Evolutionary conservation across 2,888 invertebrate genomes (phyloP).

Genomic region (Oscheius sp.): DNA sequence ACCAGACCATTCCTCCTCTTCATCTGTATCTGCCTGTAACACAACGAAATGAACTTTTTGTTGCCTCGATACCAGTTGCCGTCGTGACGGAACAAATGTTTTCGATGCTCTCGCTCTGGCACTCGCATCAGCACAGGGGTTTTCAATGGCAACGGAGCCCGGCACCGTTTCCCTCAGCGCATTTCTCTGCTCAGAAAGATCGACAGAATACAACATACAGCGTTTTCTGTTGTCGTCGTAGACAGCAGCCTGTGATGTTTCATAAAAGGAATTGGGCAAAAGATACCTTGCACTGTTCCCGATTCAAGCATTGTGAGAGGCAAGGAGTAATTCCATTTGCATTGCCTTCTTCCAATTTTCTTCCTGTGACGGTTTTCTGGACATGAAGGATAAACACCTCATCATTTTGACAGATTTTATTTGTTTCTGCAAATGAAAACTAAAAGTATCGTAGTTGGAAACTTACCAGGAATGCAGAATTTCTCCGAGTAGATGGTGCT

Average conservation of each 20-base stretch:
- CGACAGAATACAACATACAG: constrained; percentile 55
- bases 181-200: constrained; percentile 40
- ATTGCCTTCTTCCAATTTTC: background rate
- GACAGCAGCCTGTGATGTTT: constrained; percentile 51
- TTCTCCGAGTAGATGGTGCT: constrained; percentile 69
- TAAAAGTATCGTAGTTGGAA: background rate
- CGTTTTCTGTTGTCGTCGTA: constrained; percentile 54
- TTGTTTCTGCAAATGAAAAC: background rate
- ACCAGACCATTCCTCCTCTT: constrained; percentile 57
- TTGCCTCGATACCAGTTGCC: constrained; percentile 33
- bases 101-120: constrained; percentile 10
- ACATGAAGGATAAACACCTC: constrained; percentile 69
- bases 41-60: background rate
- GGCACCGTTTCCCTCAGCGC: constrained; percentile 54
- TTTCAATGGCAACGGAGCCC: constrained; percentile 68
- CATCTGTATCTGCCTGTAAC: background rate
- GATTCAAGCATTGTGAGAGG: constrained; percentile 54
- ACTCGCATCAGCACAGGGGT: constrained; percentile 54
- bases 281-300: constrained; percentile 54
- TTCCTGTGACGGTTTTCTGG: constrained; percentile 52
- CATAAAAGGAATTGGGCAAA: background rate
- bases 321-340: constrained; percentile 57
- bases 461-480: constrained; percentile 63
- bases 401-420: constrained; percentile 59
- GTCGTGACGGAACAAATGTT: constrained; percentile 2